These are phyloP conservation scores for Agrotis ipsilon DNA, from an alignment of 2,888 invertebrate species.

Conservation along the genomic window DNA sequence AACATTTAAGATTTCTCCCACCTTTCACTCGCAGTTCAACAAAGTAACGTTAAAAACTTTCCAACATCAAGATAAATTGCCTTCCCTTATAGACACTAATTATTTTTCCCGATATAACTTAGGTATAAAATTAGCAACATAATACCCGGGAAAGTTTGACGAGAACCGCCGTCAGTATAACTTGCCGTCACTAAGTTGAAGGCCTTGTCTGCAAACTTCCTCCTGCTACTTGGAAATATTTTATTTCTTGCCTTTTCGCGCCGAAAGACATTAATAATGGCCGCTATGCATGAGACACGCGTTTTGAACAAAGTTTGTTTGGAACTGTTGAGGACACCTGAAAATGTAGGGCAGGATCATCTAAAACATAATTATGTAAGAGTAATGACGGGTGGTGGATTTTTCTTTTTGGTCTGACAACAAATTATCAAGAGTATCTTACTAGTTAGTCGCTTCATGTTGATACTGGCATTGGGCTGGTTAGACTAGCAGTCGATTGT, in stretches of 20 bases:
- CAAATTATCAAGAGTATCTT: neutral
- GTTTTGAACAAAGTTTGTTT: conserved; percentile 23
- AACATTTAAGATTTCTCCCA: neutral
- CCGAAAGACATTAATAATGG: conserved; percentile 26
- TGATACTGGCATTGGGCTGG: neutral
- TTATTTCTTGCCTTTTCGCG: conserved; percentile 43
- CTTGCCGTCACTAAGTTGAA: conserved; percentile 53
- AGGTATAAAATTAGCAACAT: conserved; percentile 50
- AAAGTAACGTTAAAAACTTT: conserved; percentile 10
- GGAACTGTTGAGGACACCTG: neutral
- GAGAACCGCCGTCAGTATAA: conserved; percentile 38
- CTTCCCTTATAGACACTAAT: conserved; percentile 7
- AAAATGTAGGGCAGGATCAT: neutral
- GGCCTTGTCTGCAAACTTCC: conserved; percentile 48
- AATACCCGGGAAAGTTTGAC: conserved; percentile 38
- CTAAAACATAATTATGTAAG: too few relatives aligned
- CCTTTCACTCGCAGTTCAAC: neutral
- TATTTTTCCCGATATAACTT: conserved; percentile 38
- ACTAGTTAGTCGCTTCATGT: neutral
- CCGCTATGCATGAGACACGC: conserved; percentile 15
- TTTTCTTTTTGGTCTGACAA: neutral
- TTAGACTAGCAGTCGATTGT: neutral
- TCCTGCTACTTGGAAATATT: conserved; percentile 40
- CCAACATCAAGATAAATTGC: conserved; percentile 13
- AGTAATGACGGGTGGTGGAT: too few relatives aligned